Evolutionary conservation across 2,797 vertebrate genomes (phyloP).

Genomic region (Aphelocoma californica): DNA sequence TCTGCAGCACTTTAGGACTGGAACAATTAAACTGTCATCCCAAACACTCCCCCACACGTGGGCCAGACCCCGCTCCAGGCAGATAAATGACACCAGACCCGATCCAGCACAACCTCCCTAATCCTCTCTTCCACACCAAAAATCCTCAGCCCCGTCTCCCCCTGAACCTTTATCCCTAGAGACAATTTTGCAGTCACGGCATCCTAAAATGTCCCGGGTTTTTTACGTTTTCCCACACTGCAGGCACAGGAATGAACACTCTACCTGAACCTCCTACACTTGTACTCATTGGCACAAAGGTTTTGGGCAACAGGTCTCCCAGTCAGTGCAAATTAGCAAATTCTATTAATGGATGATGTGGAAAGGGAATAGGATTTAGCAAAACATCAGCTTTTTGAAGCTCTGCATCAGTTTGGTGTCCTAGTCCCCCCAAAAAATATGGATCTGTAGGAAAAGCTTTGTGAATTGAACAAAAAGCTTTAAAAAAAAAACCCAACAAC

Average conservation of each 20-base stretch:
- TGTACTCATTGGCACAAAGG: accelerated
- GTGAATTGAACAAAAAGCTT: background rate
- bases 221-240: accelerated
- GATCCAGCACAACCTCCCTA: background rate
- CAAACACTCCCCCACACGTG: background rate
- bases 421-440: background rate
- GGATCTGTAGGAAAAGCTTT: background rate
- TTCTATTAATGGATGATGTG: background rate
- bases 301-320: background rate
- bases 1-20: background rate
- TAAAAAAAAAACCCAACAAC: background rate
- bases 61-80: background rate
- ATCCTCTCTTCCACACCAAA: background rate
- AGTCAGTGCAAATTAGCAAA: conserved; percentile 41
- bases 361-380: background rate
- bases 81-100: background rate
- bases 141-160: background rate
- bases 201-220: background rate
- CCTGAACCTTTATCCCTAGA: background rate
- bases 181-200: background rate
- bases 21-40: background rate
- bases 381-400: background rate
- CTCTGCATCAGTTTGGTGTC: background rate
- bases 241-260: background rate
- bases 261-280: background rate